These are phyloP conservation scores for Clepsis dumicolana DNA, from an alignment of 2,888 invertebrate species.

Conservation along the genomic window DNA sequence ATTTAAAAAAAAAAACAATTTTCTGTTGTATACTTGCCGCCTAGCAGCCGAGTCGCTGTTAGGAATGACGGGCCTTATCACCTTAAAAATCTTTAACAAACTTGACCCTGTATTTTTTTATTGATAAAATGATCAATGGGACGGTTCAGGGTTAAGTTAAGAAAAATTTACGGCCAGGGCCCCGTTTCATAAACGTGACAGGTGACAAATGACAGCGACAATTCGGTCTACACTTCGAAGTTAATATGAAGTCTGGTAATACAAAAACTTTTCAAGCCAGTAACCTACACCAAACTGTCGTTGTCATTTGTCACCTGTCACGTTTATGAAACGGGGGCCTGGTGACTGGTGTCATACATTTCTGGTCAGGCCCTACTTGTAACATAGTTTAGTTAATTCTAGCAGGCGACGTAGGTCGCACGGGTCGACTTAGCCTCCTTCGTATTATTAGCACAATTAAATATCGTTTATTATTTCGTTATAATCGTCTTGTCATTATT, in stretches of 20 bases:
- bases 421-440: constrained; percentile 61
- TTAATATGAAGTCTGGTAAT: too few relatives aligned
- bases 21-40: not conserved
- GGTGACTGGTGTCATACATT: not conserved
- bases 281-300: too few relatives aligned
- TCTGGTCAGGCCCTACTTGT: constrained; percentile 2
- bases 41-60: not conserved
- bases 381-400: constrained; percentile 50
- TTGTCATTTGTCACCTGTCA: too few relatives aligned
- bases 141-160: too few relatives aligned
- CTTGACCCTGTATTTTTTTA: not conserved
- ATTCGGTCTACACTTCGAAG: too few relatives aligned
- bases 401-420: constrained; percentile 49
- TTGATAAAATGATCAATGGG: not conserved
- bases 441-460: constrained; percentile 82
- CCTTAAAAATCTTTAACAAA: not conserved
- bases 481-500: constrained; percentile 84
- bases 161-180: too few relatives aligned
- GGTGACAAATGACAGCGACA: too few relatives aligned
- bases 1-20: too few relatives aligned
- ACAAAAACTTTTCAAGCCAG: too few relatives aligned
- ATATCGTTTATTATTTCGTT: constrained; percentile 77
- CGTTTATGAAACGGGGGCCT: too few relatives aligned
- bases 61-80: not conserved
- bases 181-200: too few relatives aligned